Evolutionary conservation across 2,797 vertebrate genomes (phyloP), one percentile per base, ranked within the genome.

Genomic region (Chelonia mydas): DNA sequence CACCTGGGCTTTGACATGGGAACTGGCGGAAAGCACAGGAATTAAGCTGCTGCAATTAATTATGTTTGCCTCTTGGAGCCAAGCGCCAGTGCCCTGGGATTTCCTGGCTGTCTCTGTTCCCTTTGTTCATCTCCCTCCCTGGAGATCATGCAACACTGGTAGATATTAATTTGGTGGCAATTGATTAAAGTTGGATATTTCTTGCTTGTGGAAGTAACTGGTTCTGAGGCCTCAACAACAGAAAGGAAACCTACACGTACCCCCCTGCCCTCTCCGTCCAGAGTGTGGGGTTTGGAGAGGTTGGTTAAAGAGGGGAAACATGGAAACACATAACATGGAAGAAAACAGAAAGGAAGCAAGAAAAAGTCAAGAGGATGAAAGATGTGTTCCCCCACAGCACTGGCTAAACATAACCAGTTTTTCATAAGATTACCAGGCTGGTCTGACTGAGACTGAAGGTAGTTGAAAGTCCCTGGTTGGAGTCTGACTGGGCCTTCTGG

Each of bases 11-110:
- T 96, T 97, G 95, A 95, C 96, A 92, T 50, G 13, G 84, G 86
- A 89, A 78, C 90, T 90, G 86, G 91, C 80, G 93, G 94, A 94
- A 96, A 83, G 91, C 83, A 87, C 88, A 95, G 93, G 84, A 96
- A 96, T 97, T 92, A 98, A 97, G 96, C 68, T 77, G 95, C 92
- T 87, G 53, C 94, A 97, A 97, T 98, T 98, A 98, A 97, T 97
- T 98, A 97, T 37, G 82, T 89, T 95, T 86, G 77, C 77, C 85
- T 95, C 95, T 96, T 3, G 0, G 87, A 96, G 86, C 78, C 72
- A 86, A 87, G 33, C 45, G 11, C 5, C 1, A 6, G 77, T 65
- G 83, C 81, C 90, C 74, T 83, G 96, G 95, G 96, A 96, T 86
- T 91, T 94, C 59, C 94, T 95, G 47, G 65, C 93, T 77, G 81